A percentile compares a stretch with the other conserved stretches of the same genome.
phyloP scores from a whole-genome alignment of 2,797 vertebrate genomes.

The Chloroceryle inda region DNA sequence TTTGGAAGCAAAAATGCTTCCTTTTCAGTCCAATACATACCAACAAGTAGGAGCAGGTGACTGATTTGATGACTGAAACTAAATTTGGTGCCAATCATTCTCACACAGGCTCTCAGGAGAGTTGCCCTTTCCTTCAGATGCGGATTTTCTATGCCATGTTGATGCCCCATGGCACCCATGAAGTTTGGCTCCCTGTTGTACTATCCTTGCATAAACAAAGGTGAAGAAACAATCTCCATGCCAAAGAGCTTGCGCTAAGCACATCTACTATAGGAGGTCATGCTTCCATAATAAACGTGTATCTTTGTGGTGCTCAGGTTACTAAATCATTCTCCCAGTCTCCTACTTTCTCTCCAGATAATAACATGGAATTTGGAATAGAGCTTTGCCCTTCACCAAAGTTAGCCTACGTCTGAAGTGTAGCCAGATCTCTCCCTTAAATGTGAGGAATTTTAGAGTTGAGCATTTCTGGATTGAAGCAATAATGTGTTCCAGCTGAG shows the following conservation, averaged over 20 bases:
- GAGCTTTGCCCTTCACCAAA: not conserved
- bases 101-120: not conserved
- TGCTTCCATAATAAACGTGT: not conserved
- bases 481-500: not conserved
- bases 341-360: not conserved
- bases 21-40: not conserved
- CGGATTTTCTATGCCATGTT: not conserved
- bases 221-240: not conserved
- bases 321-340: conserved; percentile 12
- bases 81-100: conserved; percentile 6
- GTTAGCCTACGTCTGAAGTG: not conserved
- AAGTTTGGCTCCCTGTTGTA: not conserved
- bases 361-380: not conserved
- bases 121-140: conserved; percentile 8
- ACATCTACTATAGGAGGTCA: not conserved
- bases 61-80: conserved; percentile 5
- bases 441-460: not conserved
- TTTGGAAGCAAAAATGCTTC: conserved; percentile 4
- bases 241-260: conserved; percentile 2
- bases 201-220: not conserved
- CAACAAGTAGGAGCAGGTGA: conserved; percentile 19
- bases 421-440: not conserved
- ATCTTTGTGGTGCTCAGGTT: not conserved
- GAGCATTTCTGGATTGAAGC: not conserved
- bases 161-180: not conserved